These are phyloP conservation scores for Ameiurus melas DNA, from an alignment of 2,113 vertebrate genomes.

Conservation along the genomic window DNA sequence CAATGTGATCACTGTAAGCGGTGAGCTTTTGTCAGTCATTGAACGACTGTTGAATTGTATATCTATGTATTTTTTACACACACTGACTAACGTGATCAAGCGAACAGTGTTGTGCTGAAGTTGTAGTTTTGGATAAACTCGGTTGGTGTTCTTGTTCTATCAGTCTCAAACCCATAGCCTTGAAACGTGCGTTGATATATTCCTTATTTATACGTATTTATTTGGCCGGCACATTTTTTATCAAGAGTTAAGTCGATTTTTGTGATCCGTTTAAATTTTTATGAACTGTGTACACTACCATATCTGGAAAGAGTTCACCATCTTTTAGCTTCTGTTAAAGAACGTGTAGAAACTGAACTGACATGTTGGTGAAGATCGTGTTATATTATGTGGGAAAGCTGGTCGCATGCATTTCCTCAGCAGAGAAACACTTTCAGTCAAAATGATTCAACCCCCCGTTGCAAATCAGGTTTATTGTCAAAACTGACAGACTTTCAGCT, in stretches of 20 bases:
- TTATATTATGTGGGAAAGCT: background rate
- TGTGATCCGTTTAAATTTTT: too few relatives aligned
- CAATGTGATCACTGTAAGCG: constrained; percentile 32
- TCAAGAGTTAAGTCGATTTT: background rate
- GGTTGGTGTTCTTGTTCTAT: background rate
- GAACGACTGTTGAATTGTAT: too few relatives aligned
- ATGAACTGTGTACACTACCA: too few relatives aligned
- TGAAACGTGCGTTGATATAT: background rate
- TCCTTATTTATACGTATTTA: background rate
- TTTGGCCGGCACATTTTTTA: background rate
- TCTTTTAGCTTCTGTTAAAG: too few relatives aligned
- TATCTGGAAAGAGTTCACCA: too few relatives aligned
- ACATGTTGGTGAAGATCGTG: background rate
- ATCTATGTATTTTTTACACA: background rate
- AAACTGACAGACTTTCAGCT: too few relatives aligned
- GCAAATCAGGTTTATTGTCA: too few relatives aligned
- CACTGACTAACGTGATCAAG: background rate
- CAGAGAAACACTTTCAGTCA: too few relatives aligned
- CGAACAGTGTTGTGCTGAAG: background rate
- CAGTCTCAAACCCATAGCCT: background rate
- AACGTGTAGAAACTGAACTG: too few relatives aligned
- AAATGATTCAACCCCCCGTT: too few relatives aligned
- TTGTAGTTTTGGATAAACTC: background rate
- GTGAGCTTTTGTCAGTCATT: background rate
- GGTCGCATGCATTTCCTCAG: background rate